Base-by-base conservation (phyloP, 2,888 invertebrate genomes). In the Yponomeuta malinellus region DNA sequence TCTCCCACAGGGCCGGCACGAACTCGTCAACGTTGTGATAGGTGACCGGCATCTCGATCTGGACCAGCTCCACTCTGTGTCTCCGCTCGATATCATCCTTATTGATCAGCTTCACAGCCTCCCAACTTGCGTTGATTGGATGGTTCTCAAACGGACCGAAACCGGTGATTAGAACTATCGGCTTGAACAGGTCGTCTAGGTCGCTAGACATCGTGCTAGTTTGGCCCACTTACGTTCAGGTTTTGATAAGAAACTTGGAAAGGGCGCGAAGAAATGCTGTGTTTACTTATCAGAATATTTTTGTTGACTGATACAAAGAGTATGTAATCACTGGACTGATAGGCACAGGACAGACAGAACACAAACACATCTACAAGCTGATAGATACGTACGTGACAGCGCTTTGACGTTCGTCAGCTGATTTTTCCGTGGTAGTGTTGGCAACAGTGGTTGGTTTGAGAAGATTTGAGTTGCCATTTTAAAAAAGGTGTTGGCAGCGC, bases 91-190 rank as follows among this genome's bases (percentile, higher is more conserved):
- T 80, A 74, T 91, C 84, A 63, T 90, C 83, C 74, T 93, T 90
- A 69, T 93, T 90, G 76, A 96, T 88, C 71, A 93, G 80, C 80
- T 95, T 94, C 0, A 97, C 97, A 5, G 95, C 95, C 82, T 96
- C 95, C 97, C 97, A 97, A 81, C 97, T 97, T 0, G 97, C 95
- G 83, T 97, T 97, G 10, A 95, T 88, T 37, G 87, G 85, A 79
- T 97, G 95, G 63, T 88, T 88, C 9, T 91, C 83, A 85, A 97
- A 97, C 0, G 97, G 97, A 0, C 97, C 97, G 86, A 97, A 97
- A 8, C 97, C 97, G 74, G 95, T 95, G 15, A 96, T 92, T 48
- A 95, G 77, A 65, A 95, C 89, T 73, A 91, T 85, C 4, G 73
- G 74, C 65, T 71, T 74, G 6, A 72, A 64, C 23, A 66, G 29